Evolutionary conservation across 2,113 vertebrate genomes (phyloP).

Genomic region (Erythrolamprus reginae): DNA sequence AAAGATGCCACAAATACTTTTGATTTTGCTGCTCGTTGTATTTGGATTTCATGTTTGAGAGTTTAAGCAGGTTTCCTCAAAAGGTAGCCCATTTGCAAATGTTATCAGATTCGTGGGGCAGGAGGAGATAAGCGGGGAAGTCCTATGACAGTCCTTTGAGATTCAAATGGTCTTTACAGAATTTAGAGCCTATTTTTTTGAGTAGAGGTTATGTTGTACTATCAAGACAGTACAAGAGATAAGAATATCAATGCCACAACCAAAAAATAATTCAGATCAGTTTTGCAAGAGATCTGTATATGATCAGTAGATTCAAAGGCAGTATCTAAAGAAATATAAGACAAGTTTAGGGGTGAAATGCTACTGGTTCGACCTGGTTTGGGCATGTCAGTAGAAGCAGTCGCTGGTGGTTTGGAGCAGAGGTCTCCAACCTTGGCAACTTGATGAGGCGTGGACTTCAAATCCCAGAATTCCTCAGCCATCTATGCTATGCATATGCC

Average conservation of each 20-base stretch:
- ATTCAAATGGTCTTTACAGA: not conserved
- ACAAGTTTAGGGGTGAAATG: no score
- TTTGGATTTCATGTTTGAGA: not conserved
- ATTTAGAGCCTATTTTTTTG: not conserved
- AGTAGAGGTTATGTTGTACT: not conserved
- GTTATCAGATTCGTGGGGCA: not conserved
- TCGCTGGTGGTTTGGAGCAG: no score
- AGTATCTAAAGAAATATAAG: not conserved
- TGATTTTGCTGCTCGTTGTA: not conserved
- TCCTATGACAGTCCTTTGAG: not conserved
- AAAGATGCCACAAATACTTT: not conserved
- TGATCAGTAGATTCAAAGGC: not conserved
- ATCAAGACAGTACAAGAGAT: not conserved
- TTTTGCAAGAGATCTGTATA: not conserved
- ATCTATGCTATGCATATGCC: no score
- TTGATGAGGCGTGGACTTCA: no score
- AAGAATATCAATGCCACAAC: not conserved
- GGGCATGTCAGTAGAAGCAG: no score
- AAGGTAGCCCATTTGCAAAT: not conserved
- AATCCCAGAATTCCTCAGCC: no score
- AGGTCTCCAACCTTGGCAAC: no score
- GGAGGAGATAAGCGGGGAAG: not conserved
- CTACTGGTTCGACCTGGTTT: no score
- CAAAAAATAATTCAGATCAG: not conserved
- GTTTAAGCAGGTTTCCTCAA: not conserved